These are phyloP conservation scores for Amblyopsis hoosieri DNA, from an alignment of 2,797 vertebrate species.

Conservation along the genomic window DNA sequence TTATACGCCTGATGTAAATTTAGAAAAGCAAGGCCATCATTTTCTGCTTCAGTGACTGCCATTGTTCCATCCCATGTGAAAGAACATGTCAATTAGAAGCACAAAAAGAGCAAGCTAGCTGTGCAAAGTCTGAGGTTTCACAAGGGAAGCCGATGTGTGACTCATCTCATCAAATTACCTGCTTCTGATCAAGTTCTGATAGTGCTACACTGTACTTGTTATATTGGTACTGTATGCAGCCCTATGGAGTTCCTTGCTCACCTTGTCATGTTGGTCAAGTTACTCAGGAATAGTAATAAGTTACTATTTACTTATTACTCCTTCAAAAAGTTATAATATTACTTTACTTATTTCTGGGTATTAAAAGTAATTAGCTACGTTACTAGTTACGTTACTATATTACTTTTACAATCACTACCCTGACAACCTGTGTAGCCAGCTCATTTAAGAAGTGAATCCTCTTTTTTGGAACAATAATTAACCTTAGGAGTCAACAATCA, in stretches of 20 bases:
- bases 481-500: too few species aligned
- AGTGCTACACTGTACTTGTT: slow-evolving; percentile 8
- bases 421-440: too few species aligned
- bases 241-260: background rate
- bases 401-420: too few species aligned
- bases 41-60: slow-evolving; percentile 36
- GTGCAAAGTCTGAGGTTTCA: slow-evolving; percentile 6
- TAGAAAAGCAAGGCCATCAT: slow-evolving; percentile 24
- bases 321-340: too few species aligned
- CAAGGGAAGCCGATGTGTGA: background rate
- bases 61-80: slow-evolving; percentile 24
- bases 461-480: too few species aligned
- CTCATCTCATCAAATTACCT: slow-evolving; percentile 12
- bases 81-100: slow-evolving; percentile 44
- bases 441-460: too few species aligned
- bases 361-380: too few species aligned
- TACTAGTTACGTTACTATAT: too few species aligned
- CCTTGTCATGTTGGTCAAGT: too few species aligned
- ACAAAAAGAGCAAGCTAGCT: background rate
- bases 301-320: too few species aligned
- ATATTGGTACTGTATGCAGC: background rate
- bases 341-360: too few species aligned
- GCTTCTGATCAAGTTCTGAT: slow-evolving; percentile 18
- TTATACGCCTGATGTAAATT: slow-evolving; percentile 21
- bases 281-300: too few species aligned